A percentile compares a stretch with the other conserved stretches of the same genome.
phyloP scores from a whole-genome alignment of 2,888 invertebrate genomes.

The Corbicula japonica region DNA sequence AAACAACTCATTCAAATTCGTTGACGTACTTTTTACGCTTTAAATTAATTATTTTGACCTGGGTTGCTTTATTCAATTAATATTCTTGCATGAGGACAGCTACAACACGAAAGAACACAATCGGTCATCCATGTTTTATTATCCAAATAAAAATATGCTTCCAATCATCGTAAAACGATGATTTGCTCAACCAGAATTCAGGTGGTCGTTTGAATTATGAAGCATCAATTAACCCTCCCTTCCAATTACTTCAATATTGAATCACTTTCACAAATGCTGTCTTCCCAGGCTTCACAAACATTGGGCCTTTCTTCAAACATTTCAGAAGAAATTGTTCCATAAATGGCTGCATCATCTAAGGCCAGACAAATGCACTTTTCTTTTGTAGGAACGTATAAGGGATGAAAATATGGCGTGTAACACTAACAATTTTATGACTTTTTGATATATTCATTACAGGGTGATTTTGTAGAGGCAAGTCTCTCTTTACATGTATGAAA shows the following conservation, averaged over 20 bases:
- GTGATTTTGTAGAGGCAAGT: too few relatives aligned
- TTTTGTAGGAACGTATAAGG: too few relatives aligned
- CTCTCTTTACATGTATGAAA: too few relatives aligned
- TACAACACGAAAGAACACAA: background rate
- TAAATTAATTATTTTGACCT: too few relatives aligned
- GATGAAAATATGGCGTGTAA: too few relatives aligned
- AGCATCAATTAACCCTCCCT: slow-evolving; percentile 48
- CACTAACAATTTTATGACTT: too few relatives aligned
- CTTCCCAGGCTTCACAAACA: slow-evolving; percentile 58
- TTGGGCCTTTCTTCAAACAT: background rate
- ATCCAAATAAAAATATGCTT: slow-evolving; percentile 21
- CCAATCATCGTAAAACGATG: slow-evolving; percentile 30
- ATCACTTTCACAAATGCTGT: slow-evolving; percentile 48
- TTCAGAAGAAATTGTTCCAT: background rate
- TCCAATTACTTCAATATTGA: slow-evolving; percentile 58
- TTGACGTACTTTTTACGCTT: too few relatives aligned
- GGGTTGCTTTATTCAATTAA: too few relatives aligned
- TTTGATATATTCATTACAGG: too few relatives aligned
- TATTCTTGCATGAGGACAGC: too few relatives aligned
- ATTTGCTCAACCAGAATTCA: slow-evolving; percentile 25
- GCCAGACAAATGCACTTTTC: too few relatives aligned
- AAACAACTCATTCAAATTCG: too few relatives aligned
- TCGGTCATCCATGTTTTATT: background rate
- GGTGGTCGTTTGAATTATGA: slow-evolving; percentile 27
- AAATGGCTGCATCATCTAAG: background rate